Percentiles rank a stretch among this genome's conserved stretches.
Evolutionary conservation across 1,140 invertebrate genomes (phyloP).

Genomic region (Phthorimaea operculella): DNA sequence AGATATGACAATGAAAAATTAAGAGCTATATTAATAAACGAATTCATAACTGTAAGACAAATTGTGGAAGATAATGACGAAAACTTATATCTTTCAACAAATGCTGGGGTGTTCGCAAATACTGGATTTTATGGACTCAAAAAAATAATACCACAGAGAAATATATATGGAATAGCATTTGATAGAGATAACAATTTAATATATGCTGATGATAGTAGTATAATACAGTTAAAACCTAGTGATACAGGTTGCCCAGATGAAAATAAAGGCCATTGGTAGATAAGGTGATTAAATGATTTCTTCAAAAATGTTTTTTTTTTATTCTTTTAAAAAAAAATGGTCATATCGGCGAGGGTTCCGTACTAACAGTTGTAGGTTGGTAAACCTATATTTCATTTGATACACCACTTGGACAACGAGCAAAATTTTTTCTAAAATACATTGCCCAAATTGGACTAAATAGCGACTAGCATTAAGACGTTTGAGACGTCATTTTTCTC

Average conservation of each 20-base stretch:
- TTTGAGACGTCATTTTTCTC: too few relatives aligned
- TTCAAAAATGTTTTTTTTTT: too few relatives aligned
- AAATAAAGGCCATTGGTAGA: constrained; percentile 19
- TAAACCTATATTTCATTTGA: too few relatives aligned
- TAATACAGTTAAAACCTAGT: constrained; percentile 30
- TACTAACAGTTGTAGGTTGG: too few relatives aligned
- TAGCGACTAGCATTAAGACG: too few relatives aligned
- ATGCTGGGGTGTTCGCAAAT: constrained; percentile 30
- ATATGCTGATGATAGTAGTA: constrained; percentile 32
- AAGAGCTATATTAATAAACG: constrained; percentile 20
- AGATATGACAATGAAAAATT: constrained; percentile 26
- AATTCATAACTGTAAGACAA: constrained; percentile 32
- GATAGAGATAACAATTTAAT: constrained; percentile 45
- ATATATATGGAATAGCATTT: constrained; percentile 39
- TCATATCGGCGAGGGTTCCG: too few relatives aligned
- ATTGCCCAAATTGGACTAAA: too few relatives aligned
- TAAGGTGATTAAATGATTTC: not conserved
- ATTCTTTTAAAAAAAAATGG: too few relatives aligned
- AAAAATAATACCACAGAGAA: constrained; percentile 33
- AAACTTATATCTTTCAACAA: constrained; percentile 34
- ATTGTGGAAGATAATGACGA: constrained; percentile 38
- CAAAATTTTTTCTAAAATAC: too few relatives aligned
- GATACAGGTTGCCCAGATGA: constrained; percentile 22
- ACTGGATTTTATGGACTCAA: constrained; percentile 19
- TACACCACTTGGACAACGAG: too few relatives aligned